These are phyloP conservation scores for Hystrix brachyura DNA, from an alignment of 2,113 vertebrate genomes.

Conservation along the genomic window DNA sequence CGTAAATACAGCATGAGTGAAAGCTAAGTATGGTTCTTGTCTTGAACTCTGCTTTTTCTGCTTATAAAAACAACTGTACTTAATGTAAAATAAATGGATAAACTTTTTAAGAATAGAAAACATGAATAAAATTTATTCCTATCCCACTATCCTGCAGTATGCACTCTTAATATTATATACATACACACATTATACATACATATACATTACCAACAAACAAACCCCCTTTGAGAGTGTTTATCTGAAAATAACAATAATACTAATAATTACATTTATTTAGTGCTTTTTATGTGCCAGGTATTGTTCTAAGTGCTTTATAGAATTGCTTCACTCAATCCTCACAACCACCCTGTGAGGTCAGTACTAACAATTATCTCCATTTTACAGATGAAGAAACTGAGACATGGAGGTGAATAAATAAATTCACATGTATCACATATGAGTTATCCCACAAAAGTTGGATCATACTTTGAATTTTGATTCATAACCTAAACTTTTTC, in stretches of 20 bases:
- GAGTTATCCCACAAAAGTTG: neutral
- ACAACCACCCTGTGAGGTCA: neutral
- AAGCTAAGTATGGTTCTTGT: conserved; percentile 32
- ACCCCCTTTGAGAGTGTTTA: neutral
- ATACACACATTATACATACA: neutral
- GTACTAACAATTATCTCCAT: neutral
- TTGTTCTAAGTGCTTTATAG: neutral
- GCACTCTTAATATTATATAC: neutral
- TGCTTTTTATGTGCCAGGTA: neutral
- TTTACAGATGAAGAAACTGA: conserved; percentile 37
- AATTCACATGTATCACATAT: conserved; percentile 18
- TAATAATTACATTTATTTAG: conserved; percentile 42
- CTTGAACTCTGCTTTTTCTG: conserved; percentile 14
- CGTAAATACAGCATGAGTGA: conserved; percentile 25
- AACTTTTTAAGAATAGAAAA: conserved; percentile 30
- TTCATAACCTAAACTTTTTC: conserved; percentile 28
- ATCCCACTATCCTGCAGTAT: neutral
- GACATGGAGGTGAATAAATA: neutral
- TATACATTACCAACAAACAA: neutral
- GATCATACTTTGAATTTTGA: neutral
- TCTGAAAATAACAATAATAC: conserved; percentile 40
- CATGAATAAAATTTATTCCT: conserved; percentile 31
- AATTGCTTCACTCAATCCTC: conserved; percentile 43
- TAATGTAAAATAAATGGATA: conserved; percentile 42
- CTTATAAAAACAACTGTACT: conserved; percentile 46